phyloP scores from a whole-genome alignment of 2,113 vertebrate genomes.

The Triplophysa siluroides region DNA sequence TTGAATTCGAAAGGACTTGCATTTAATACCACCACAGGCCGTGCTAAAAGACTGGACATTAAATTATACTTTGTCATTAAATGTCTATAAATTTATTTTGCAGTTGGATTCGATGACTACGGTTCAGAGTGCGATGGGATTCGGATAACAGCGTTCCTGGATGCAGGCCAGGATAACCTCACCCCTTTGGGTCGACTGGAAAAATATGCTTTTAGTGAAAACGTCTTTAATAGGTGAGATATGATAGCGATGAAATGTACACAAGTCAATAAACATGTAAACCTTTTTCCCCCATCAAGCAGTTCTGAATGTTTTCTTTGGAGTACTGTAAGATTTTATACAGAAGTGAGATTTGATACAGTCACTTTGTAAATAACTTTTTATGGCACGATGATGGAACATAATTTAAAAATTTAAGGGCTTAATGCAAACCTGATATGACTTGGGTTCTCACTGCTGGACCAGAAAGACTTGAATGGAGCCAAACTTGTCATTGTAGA shows the following conservation, averaged over 20 bases:
- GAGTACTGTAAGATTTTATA: not conserved
- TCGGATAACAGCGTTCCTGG: conserved; percentile 86
- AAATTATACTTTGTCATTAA: conserved; percentile 2
- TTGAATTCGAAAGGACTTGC: not conserved
- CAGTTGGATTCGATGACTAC: conserved; percentile 90
- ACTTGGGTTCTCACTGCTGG: not conserved
- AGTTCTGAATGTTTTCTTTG: not conserved
- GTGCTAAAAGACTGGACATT: not conserved
- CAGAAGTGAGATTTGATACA: not conserved
- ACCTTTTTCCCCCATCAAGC: not conserved
- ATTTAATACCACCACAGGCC: not conserved
- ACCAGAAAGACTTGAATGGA: not conserved
- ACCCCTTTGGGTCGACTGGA: conserved; percentile 82
- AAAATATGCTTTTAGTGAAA: conserved; percentile 89
- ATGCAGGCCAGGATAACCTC: conserved; percentile 85
- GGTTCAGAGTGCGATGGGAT: conserved; percentile 84
- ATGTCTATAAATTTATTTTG: not conserved
- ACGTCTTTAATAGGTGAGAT: conserved; percentile 85
- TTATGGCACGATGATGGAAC: not conserved
- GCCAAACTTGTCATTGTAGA: conserved; percentile 2
- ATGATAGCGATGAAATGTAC: not conserved
- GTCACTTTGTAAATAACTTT: not conserved
- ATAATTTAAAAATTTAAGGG: not conserved
- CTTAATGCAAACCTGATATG: conserved; percentile 6
- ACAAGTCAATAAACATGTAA: not conserved